phyloP scores from a whole-genome alignment of 2,113 vertebrate genomes.

The Piaya cayana region DNA sequence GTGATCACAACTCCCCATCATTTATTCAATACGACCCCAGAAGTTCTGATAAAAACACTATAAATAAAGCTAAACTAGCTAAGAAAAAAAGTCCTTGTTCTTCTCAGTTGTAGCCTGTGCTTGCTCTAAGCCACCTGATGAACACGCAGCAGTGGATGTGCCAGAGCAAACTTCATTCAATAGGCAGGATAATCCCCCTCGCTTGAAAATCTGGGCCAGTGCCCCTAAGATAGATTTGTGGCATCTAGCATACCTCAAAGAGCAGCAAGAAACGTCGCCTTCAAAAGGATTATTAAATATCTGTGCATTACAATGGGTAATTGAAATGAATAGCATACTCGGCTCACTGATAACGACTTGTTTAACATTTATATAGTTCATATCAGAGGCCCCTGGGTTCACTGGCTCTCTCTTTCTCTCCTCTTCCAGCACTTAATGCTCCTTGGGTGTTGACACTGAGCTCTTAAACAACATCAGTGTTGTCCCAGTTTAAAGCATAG shows the following conservation, averaged over 20 bases:
- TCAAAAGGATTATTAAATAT: constrained; percentile 64
- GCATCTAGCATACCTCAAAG: constrained; percentile 55
- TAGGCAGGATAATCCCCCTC: constrained; percentile 44
- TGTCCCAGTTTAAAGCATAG: constrained; percentile 58
- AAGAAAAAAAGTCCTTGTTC: not conserved
- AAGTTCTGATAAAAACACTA: not conserved
- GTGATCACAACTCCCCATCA: not conserved
- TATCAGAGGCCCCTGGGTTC: constrained; percentile 45
- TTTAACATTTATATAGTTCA: constrained; percentile 65
- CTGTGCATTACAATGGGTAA: constrained; percentile 46
- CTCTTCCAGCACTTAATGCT: constrained; percentile 33
- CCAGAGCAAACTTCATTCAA: not conserved
- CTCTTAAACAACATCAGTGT: constrained; percentile 49
- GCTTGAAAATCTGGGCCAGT: constrained; percentile 23
- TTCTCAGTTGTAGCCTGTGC: not conserved
- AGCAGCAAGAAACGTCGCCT: constrained; percentile 54
- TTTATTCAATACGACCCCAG: not conserved
- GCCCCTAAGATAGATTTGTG: constrained; percentile 52
- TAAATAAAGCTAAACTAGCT: not conserved
- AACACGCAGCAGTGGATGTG: constrained; percentile 12
- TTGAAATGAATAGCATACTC: constrained; percentile 38
- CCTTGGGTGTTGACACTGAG: constrained; percentile 59
- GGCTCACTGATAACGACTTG: constrained; percentile 40
- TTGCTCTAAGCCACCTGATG: constrained; percentile 35
- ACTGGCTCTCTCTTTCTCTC: not conserved